Evolutionary conservation across 30 jellyfish, hydroid and myxozoan species (phyloP).

Genomic region (Hydractinia echinata): DNA sequence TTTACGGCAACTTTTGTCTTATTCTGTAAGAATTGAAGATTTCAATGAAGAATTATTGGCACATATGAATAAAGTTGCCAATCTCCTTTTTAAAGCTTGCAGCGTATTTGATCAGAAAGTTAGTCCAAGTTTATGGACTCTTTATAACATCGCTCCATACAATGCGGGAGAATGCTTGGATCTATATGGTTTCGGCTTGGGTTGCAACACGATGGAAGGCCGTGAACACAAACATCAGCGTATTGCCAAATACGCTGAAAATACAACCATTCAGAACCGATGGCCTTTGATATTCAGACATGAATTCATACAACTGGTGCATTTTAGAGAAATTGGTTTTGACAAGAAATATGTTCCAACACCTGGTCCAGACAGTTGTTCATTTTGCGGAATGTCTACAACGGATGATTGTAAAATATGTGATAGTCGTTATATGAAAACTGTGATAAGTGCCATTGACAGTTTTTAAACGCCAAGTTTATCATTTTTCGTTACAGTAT

Average conservation of each 20-base stretch:
- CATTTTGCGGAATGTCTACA: too few species aligned
- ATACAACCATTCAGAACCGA: constrained; percentile 9
- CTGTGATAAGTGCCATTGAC: too few species aligned
- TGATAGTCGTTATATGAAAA: too few species aligned
- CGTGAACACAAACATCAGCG: constrained; percentile 12
- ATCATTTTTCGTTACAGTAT: too few species aligned
- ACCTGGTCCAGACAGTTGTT: too few species aligned
- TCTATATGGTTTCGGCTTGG: background rate
- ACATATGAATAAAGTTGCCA: background rate
- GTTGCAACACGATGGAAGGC: constrained; percentile 15
- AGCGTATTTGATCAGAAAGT: background rate
- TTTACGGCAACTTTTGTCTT: background rate
- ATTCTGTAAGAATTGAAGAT: background rate
- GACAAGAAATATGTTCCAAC: background rate
- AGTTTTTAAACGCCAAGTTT: too few species aligned
- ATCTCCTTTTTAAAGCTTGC: background rate
- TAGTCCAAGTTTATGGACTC: background rate
- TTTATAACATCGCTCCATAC: background rate
- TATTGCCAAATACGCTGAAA: background rate
- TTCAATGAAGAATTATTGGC: background rate
- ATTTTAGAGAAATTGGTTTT: background rate
- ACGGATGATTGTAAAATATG: too few species aligned
- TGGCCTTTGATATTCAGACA: background rate
- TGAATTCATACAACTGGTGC: background rate
- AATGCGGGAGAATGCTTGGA: background rate